A percentile compares a stretch with the other conserved stretches of the same genome.
Conservation (phyloP, 2,797 vertebrate species). For the Micromesistius poutassou region DNA sequence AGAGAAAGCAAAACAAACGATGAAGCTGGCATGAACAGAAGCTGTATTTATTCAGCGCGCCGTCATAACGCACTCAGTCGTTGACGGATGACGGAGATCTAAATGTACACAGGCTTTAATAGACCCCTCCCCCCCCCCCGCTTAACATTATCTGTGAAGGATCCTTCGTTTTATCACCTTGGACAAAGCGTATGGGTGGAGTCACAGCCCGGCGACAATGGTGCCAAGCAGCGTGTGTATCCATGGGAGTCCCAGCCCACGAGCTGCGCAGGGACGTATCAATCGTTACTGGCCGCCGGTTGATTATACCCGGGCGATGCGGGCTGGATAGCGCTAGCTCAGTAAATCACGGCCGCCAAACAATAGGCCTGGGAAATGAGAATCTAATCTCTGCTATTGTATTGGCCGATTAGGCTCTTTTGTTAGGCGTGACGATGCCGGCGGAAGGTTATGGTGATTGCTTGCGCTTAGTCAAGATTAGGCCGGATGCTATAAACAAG, state of each 20-base stretch:
- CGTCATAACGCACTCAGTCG: not conserved
- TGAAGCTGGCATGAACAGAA: not conserved
- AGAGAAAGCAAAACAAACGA: not conserved
- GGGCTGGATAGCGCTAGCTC: not conserved
- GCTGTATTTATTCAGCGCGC: not conserved
- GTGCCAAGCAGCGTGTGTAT: not conserved
- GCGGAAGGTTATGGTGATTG: not conserved
- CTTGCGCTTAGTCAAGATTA: not conserved
- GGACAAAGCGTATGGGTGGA: not conserved
- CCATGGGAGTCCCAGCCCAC: too few relatives aligned
- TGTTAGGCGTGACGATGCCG: not conserved
- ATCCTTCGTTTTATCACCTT: not conserved
- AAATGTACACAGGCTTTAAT: not conserved
- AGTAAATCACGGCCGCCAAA: not conserved
- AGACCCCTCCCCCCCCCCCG: not conserved
- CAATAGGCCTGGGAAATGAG: not conserved
- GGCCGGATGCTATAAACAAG: not conserved
- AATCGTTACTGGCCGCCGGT: not conserved
- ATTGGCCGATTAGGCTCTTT: not conserved
- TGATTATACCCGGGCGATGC: not conserved
- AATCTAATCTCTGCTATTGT: conserved; percentile 6
- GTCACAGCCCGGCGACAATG: too few relatives aligned
- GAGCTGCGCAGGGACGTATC: not conserved
- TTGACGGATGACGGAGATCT: not conserved
- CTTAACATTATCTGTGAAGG: not conserved